These are phyloP conservation scores for Esox niger DNA, from an alignment of 2,113 vertebrate species.

Conservation along the genomic window DNA sequence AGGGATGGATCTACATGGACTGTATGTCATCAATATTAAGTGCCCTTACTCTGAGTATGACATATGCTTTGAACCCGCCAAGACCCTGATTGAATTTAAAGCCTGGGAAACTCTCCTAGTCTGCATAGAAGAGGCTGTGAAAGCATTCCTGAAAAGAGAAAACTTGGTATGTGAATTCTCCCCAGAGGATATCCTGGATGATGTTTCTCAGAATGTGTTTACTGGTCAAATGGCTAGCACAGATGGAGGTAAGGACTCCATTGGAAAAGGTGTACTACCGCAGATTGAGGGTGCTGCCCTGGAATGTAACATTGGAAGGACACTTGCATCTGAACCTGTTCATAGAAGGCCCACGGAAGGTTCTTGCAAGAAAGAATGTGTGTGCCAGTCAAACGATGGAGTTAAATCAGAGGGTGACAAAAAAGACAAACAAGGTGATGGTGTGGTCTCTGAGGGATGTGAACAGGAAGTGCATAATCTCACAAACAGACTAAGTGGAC, in stretches of 20 bases:
- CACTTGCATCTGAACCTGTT: slow-evolving; percentile 80
- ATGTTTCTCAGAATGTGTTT: slow-evolving; percentile 63
- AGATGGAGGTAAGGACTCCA: slow-evolving; percentile 37
- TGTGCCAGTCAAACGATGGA: background rate
- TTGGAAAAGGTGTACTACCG: slow-evolving; percentile 44
- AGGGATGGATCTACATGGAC: slow-evolving; percentile 76
- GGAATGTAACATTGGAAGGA: slow-evolving; percentile 68
- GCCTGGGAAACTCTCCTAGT: slow-evolving; percentile 83
- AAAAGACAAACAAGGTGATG: background rate
- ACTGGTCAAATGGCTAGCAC: slow-evolving; percentile 30
- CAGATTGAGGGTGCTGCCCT: slow-evolving; percentile 51
- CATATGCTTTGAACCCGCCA: slow-evolving; percentile 88
- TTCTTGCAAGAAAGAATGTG: background rate
- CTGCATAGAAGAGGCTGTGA: slow-evolving; percentile 86
- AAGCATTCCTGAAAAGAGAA: slow-evolving; percentile 83
- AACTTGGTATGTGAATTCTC: slow-evolving; percentile 77
- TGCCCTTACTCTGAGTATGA: slow-evolving; percentile 87
- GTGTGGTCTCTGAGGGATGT: background rate
- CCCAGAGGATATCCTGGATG: slow-evolving; percentile 74
- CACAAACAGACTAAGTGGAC: slow-evolving; percentile 1
- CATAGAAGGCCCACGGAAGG: slow-evolving; percentile 59
- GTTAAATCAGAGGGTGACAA: slow-evolving; percentile 2
- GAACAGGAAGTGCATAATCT: background rate
- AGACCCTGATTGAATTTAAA: slow-evolving; percentile 93
- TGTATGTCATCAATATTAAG: slow-evolving; percentile 87